Conservation (phyloP, 2,113 vertebrate genomes). For the Nyctereutes procyonoides region DNA sequence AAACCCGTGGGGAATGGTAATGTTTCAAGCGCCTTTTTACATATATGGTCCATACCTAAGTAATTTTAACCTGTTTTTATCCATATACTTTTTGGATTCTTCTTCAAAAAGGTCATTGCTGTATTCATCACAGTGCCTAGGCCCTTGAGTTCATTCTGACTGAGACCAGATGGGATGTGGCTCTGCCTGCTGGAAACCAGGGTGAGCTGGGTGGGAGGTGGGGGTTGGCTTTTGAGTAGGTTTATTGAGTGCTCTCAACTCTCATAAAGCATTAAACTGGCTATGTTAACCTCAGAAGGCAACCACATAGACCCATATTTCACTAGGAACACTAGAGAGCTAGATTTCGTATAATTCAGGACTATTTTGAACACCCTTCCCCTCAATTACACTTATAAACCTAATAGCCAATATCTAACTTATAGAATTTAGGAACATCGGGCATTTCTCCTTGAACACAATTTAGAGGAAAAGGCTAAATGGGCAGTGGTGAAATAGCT, state of each 20-base stretch:
- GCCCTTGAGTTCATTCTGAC: background rate
- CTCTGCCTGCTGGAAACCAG: background rate
- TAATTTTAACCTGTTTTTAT: conserved; percentile 6
- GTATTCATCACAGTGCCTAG: background rate
- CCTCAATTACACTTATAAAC: conserved; percentile 9
- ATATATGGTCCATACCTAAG: background rate
- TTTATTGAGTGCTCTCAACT: background rate
- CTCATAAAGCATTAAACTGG: background rate
- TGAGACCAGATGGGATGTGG: background rate
- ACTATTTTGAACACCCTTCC: background rate
- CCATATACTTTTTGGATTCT: background rate
- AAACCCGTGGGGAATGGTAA: background rate
- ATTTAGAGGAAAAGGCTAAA: background rate
- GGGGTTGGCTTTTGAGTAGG: background rate
- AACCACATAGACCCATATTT: background rate
- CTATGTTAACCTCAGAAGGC: background rate
- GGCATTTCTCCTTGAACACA: conserved; percentile 2
- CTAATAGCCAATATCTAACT: background rate
- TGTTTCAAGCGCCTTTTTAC: background rate
- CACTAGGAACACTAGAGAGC: background rate
- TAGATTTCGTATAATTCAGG: background rate
- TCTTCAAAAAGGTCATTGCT: conserved; percentile 23
- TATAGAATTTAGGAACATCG: conserved; percentile 27
- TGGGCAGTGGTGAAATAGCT: background rate
- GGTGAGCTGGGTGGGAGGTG: background rate